Conservation (phyloP, 2,113 vertebrate genomes). For the Hoplias malabaricus region DNA sequence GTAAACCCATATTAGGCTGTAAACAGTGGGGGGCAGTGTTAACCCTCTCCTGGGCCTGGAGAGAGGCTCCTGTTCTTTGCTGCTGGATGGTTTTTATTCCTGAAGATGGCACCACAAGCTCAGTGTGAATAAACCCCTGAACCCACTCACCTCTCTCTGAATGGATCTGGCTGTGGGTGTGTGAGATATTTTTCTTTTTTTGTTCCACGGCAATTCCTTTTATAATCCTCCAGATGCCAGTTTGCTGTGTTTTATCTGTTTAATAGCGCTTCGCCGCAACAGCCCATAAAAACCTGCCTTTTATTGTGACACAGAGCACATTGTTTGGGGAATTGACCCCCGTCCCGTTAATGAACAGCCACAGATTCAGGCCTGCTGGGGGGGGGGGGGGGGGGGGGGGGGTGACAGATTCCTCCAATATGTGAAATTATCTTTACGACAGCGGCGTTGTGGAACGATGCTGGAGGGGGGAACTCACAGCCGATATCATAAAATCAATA, state of each 20-base stretch:
- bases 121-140: constrained; percentile 7
- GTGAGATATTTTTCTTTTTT: constrained; percentile 71
- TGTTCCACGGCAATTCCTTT: constrained; percentile 72
- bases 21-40: constrained; percentile 28
- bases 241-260: constrained; percentile 59
- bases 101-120: constrained; percentile 31
- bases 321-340: constrained; percentile 59
- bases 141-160: constrained; percentile 47
- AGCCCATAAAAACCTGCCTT: constrained; percentile 57
- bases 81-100: background rate
- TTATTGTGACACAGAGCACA: constrained; percentile 59
- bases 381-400: constrained; percentile 47
- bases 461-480: constrained; percentile 27
- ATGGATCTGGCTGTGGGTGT: constrained; percentile 55
- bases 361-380: constrained; percentile 51
- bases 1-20: background rate
- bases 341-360: constrained; percentile 71
- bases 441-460: constrained; percentile 48
- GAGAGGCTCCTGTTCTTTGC: background rate
- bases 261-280: constrained; percentile 57
- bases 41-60: constrained; percentile 17
- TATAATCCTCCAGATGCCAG: constrained; percentile 57
- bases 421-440: constrained; percentile 58
- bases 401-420: constrained; percentile 55
- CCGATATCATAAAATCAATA: constrained; percentile 69